These are phyloP conservation scores for Dreissena polymorpha DNA, from an alignment of 1,140 invertebrate genomes.

Conservation along the genomic window DNA sequence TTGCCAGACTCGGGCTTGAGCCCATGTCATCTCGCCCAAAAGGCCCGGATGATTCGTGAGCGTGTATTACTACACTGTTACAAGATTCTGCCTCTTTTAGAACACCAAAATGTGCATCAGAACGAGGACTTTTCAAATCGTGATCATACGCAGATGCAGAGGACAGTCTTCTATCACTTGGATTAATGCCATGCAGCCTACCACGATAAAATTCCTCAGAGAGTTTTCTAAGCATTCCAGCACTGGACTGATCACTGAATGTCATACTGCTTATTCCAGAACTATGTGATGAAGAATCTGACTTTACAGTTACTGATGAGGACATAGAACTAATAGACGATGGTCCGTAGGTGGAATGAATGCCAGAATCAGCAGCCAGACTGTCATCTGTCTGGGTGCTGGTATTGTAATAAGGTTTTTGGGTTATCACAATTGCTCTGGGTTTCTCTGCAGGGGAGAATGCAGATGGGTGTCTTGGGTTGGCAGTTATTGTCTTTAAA, in stretches of 20 bases:
- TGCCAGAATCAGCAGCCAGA: constrained; percentile 25
- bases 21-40: constrained; percentile 71
- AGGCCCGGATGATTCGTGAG: constrained; percentile 62
- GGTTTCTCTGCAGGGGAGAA: constrained; percentile 32
- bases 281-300: constrained; percentile 45
- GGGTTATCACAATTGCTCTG: constrained; percentile 55
- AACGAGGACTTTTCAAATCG: constrained; percentile 60
- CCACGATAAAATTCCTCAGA: constrained; percentile 73
- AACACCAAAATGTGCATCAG: constrained; percentile 61
- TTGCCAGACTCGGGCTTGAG: constrained; percentile 63
- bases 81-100: constrained; percentile 74
- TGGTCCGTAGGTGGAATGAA: constrained; percentile 29
- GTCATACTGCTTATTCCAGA: constrained; percentile 48
- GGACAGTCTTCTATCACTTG: constrained; percentile 64
- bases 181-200: constrained; percentile 45
- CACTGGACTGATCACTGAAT: constrained; percentile 53
- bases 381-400: constrained; percentile 74
- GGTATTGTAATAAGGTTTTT: constrained; percentile 75
- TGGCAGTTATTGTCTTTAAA: constrained; percentile 38
- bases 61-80: constrained; percentile 74
- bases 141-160: constrained; percentile 66
- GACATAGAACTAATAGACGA: constrained; percentile 43
- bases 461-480: constrained; percentile 44
- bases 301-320: constrained; percentile 20
- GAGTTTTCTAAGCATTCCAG: constrained; percentile 87